A percentile compares a stretch with the other conserved stretches of the same genome.
Evolutionary conservation across 2,888 invertebrate genomes (phyloP).

Genomic region (Vanessa cardui): DNA sequence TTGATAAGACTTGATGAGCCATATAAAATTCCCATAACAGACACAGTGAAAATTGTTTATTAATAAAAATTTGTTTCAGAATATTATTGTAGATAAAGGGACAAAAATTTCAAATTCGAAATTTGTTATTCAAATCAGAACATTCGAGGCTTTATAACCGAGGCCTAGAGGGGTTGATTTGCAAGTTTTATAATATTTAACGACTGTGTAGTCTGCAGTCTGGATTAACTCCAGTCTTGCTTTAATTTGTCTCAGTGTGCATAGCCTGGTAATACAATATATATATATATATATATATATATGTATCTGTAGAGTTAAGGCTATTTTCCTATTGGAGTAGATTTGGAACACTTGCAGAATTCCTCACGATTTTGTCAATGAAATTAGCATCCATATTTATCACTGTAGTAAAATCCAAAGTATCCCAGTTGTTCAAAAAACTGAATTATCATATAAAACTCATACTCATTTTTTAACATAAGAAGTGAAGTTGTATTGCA

Average conservation of each 20-base stretch:
- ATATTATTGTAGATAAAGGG: conserved; percentile 37
- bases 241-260: conserved; percentile 2
- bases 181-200: conserved; percentile 15
- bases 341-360: too few relatives aligned
- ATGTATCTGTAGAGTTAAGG: too few relatives aligned
- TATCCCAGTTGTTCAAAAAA: too few relatives aligned
- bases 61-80: conserved; percentile 34
- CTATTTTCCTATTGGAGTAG: too few relatives aligned
- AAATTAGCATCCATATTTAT: too few relatives aligned
- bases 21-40: not conserved
- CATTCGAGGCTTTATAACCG: conserved; percentile 38
- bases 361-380: too few relatives aligned
- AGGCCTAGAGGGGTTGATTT: conserved; percentile 31
- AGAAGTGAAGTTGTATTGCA: too few relatives aligned
- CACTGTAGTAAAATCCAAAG: too few relatives aligned
- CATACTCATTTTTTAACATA: too few relatives aligned
- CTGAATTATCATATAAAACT: too few relatives aligned
- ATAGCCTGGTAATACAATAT: not conserved
- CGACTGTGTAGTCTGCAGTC: not conserved
- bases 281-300: too few relatives aligned
- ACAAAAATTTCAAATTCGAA: conserved; percentile 27
- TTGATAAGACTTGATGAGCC: too few relatives aligned
- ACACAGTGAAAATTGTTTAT: not conserved
- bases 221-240: not conserved
- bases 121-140: conserved; percentile 47